Conservation (phyloP, 35 echinoderm and acorn worm species). For the Lytechinus pictus region DNA sequence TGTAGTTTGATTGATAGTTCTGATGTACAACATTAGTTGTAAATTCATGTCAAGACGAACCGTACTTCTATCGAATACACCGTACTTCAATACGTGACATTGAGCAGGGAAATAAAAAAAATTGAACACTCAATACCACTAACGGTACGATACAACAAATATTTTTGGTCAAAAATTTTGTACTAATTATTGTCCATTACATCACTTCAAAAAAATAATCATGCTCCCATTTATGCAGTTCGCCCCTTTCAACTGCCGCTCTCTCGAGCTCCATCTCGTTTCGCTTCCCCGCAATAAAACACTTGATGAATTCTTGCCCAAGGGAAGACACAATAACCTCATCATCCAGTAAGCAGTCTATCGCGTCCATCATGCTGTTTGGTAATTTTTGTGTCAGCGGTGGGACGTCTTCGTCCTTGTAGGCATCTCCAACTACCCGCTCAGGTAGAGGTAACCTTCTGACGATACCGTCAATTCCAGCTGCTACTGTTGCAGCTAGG, state of each 20-base stretch:
- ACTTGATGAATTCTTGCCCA: constrained; percentile 40
- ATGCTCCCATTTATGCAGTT: constrained; percentile 22
- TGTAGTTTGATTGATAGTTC: too few species aligned
- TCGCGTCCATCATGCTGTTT: constrained; percentile 26
- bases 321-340: constrained; percentile 13
- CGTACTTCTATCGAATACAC: too few species aligned
- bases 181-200: neutral
- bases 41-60: too few species aligned
- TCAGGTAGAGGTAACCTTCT: constrained; percentile 34
- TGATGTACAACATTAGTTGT: too few species aligned
- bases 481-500: constrained; percentile 61
- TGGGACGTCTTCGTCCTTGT: constrained; percentile 47
- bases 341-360: constrained; percentile 13
- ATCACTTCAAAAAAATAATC: constrained; percentile 45
- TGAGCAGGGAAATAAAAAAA: neutral
- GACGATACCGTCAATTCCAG: constrained; percentile 63
- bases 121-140: neutral
- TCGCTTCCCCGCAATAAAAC: constrained; percentile 46
- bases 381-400: constrained; percentile 37
- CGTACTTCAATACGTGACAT: too few species aligned
- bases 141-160: neutral
- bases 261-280: constrained; percentile 26
- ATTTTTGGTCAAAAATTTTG: neutral
- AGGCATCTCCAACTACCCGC: constrained; percentile 30
- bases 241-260: constrained; percentile 15